phyloP scores from a whole-genome alignment of 2,113 vertebrate genomes.

The Sula dactylatra region DNA sequence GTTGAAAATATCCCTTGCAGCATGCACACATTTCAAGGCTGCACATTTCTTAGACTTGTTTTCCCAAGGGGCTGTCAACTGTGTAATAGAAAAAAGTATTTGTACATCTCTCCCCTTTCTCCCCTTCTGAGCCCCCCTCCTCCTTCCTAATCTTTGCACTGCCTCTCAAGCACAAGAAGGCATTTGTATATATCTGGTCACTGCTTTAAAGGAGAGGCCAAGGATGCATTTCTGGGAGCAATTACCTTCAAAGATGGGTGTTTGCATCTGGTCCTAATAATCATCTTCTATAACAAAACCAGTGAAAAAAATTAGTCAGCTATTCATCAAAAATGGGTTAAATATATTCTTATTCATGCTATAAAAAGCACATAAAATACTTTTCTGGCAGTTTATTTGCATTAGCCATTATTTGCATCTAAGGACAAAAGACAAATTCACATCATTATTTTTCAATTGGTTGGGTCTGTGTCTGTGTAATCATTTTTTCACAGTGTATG shows the following conservation, averaged over 20 bases:
- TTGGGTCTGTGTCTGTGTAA: constrained; percentile 34
- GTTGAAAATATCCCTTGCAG: not conserved
- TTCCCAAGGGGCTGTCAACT: constrained; percentile 49
- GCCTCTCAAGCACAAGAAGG: not conserved
- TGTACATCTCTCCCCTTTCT: not conserved
- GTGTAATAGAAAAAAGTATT: constrained; percentile 13
- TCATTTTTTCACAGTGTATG: constrained; percentile 21
- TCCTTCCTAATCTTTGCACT: not conserved
- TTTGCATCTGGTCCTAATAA: not conserved
- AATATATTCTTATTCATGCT: not conserved
- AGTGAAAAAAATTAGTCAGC: not conserved
- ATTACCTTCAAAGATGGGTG: not conserved
- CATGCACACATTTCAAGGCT: not conserved
- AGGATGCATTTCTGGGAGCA: not conserved
- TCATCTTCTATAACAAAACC: not conserved
- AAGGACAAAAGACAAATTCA: constrained; percentile 55
- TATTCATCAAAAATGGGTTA: not conserved
- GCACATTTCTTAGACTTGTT: constrained; percentile 18
- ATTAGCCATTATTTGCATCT: constrained; percentile 33
- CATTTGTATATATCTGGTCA: not conserved
- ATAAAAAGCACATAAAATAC: constrained; percentile 30
- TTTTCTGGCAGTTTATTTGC: constrained; percentile 33
- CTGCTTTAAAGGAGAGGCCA: not conserved
- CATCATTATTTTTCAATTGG: constrained; percentile 49
- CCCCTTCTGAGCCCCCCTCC: not conserved